phyloP scores from a whole-genome alignment of 1,140 invertebrate genomes.

The Mesaphorura yosii region DNA sequence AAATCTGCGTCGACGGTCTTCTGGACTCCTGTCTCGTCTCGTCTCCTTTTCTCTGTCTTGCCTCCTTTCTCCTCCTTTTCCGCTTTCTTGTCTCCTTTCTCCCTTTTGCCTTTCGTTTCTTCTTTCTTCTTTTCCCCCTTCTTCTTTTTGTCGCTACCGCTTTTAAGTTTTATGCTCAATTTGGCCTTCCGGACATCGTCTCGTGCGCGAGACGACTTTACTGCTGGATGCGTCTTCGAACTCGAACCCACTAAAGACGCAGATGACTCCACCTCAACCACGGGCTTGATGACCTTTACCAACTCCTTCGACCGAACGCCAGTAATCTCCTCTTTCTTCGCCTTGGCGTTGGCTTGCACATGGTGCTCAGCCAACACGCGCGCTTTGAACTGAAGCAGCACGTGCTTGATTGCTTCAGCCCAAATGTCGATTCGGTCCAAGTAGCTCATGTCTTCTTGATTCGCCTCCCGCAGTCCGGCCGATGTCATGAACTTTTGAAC shows the following conservation, averaged over 20 bases:
- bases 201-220: too few species aligned
- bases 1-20: not conserved
- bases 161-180: not conserved
- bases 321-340: too few species aligned
- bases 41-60: not conserved
- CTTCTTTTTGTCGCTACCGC: not conserved
- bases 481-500: slow-evolving; percentile 2
- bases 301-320: slow-evolving; percentile 13
- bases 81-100: not conserved
- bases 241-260: too few species aligned
- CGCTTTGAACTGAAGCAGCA: not conserved
- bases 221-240: too few species aligned
- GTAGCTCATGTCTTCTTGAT: not conserved
- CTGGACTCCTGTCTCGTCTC: not conserved
- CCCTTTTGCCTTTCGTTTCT: not conserved
- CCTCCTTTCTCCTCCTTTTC: not conserved
- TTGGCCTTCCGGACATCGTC: too few species aligned
- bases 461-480: not conserved
- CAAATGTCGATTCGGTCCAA: slow-evolving; percentile 5
- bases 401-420: slow-evolving; percentile 9
- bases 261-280: too few species aligned
- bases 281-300: too few species aligned
- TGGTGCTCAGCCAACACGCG: too few species aligned
- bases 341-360: too few species aligned
- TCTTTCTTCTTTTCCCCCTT: not conserved